Conservation (phyloP, 1,140 invertebrate species). For the Hyles vespertilio region DNA sequence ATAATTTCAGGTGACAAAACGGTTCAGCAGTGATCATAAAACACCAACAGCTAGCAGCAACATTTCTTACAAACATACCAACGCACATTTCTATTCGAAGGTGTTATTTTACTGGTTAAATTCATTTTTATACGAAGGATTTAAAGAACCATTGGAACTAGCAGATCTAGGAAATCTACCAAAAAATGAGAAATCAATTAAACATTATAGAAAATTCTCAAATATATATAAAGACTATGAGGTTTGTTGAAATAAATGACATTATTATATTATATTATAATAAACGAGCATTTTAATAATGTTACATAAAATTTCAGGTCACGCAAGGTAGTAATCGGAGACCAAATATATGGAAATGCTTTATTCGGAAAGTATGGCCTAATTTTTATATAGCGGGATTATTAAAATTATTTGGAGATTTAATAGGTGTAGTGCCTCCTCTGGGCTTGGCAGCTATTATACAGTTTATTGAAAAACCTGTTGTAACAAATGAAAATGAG, state of each 20-base stretch:
- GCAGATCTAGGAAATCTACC: conserved; percentile 84
- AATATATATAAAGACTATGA: conserved; percentile 68
- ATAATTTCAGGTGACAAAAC: conserved; percentile 54
- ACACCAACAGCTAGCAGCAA: conserved; percentile 18
- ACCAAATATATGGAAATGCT: conserved; percentile 79
- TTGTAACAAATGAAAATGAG: conserved; percentile 19
- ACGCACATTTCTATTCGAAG: conserved; percentile 82
- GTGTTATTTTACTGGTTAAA: conserved; percentile 88
- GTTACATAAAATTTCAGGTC: conserved; percentile 33
- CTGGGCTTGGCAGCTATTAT: conserved; percentile 86
- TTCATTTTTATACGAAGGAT: conserved; percentile 80
- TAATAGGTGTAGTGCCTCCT: conserved; percentile 85
- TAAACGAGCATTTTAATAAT: neutral
- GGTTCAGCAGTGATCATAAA: conserved; percentile 16
- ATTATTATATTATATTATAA: too few relatives aligned
- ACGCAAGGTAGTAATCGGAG: conserved; percentile 23
- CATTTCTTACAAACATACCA: conserved; percentile 75
- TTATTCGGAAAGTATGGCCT: conserved; percentile 82
- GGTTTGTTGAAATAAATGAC: conserved; percentile 41
- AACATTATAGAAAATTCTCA: conserved; percentile 76
- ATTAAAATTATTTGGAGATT: conserved; percentile 86
- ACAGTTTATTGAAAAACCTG: conserved; percentile 76
- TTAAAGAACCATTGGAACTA: conserved; percentile 79
- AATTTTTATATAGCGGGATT: conserved; percentile 84
- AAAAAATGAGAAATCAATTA: conserved; percentile 76